phyloP scores from a whole-genome alignment of 2,888 invertebrate genomes.

The Teinopalpus imperialis region DNA sequence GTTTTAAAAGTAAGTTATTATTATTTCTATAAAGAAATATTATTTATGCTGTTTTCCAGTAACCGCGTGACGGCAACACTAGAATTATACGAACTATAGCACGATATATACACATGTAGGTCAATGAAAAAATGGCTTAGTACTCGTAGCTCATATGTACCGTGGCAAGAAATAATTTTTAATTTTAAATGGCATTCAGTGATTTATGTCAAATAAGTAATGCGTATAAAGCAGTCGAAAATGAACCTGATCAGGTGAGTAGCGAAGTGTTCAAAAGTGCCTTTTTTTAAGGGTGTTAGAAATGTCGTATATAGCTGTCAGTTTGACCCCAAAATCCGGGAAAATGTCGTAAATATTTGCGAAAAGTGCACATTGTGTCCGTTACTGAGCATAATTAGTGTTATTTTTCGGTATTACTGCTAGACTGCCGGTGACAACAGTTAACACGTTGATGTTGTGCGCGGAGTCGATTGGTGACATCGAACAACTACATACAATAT shows the following conservation, averaged over 20 bases:
- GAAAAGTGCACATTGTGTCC: slow-evolving; percentile 44
- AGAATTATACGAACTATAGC: slow-evolving; percentile 54
- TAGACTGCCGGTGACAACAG: slow-evolving; percentile 11
- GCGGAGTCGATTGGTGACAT: slow-evolving; percentile 64
- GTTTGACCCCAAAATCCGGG: slow-evolving; percentile 72
- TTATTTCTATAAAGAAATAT: not conserved
- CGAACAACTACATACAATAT: slow-evolving; percentile 73
- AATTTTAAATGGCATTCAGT: slow-evolving; percentile 82
- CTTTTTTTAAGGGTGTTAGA: slow-evolving; percentile 68
- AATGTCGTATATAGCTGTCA: slow-evolving; percentile 73
- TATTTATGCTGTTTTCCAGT: not conserved
- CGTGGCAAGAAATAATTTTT: slow-evolving; percentile 79
- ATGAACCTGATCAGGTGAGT: slow-evolving; percentile 78
- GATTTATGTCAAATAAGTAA: slow-evolving; percentile 79
- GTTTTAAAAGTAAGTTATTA: not conserved
- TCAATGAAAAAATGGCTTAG: slow-evolving; percentile 82
- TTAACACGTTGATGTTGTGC: slow-evolving; percentile 35
- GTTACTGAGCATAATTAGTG: slow-evolving; percentile 25
- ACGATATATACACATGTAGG: slow-evolving; percentile 79
- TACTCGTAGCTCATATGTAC: slow-evolving; percentile 73
- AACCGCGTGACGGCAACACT: slow-evolving; percentile 65
- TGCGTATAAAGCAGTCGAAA: slow-evolving; percentile 78
- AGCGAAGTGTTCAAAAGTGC: slow-evolving; percentile 51
- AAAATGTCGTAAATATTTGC: slow-evolving; percentile 51
- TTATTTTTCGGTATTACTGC: slow-evolving; percentile 22